Evolutionary conservation across 2,113 vertebrate genomes (phyloP).

Genomic region (Agelaius tricolor): DNA sequence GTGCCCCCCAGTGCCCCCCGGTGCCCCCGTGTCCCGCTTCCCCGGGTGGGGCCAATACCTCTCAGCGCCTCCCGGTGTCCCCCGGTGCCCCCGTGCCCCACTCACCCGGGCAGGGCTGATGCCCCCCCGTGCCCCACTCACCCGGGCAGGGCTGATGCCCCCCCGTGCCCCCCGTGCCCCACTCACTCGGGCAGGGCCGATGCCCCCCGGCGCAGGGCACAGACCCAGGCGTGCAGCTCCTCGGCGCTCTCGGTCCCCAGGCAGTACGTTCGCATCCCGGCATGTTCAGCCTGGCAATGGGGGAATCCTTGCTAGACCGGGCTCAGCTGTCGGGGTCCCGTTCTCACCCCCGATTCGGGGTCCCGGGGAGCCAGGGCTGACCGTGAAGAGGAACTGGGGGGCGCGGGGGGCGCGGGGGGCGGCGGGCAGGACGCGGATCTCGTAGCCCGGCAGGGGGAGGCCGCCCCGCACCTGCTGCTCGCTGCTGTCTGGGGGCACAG

Average conservation of each 20-base stretch:
- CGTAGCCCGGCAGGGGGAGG: slow-evolving; percentile 1
- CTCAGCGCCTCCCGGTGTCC: no score
- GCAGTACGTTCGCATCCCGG: slow-evolving; percentile 1
- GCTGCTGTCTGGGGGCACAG: neutral
- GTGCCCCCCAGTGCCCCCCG: no score
- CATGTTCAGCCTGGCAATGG: neutral
- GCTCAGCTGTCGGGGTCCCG: neutral
- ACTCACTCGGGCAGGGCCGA: neutral
- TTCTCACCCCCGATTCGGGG: neutral
- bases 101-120: neutral
- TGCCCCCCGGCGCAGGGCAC: neutral
- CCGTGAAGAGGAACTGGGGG: neutral
- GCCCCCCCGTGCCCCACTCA: neutral
- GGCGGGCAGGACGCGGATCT: neutral
- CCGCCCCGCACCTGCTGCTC: slow-evolving; percentile 18
- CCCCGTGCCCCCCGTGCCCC: neutral
- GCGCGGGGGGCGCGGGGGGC: neutral
- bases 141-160: neutral
- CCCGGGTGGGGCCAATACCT: no score
- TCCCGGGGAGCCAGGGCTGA: neutral
- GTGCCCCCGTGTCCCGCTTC: no score
- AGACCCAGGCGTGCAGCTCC: neutral
- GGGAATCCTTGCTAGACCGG: neutral
- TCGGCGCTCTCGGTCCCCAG: neutral
- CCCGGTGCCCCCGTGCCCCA: neutral